phyloP scores from a whole-genome alignment of 2,797 vertebrate species.

The Silurus lanzhouensis region DNA sequence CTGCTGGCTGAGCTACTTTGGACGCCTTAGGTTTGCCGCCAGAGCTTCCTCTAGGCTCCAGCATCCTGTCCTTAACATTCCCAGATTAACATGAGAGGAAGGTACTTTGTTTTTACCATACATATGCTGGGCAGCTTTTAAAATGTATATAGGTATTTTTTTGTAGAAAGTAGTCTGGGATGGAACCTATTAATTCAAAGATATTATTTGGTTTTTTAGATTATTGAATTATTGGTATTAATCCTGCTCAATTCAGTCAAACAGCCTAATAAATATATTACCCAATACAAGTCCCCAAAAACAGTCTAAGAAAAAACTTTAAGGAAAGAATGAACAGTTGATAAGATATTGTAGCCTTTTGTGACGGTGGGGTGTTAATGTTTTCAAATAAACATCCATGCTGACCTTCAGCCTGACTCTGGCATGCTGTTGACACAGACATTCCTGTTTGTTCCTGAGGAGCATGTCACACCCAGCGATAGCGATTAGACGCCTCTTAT shows the following conservation, averaged over 20 bases:
- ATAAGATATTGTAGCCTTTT: neutral
- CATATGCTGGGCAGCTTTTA: slow-evolving; percentile 31
- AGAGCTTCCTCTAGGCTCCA: slow-evolving; percentile 64
- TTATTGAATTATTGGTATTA: neutral
- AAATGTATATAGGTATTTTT: neutral
- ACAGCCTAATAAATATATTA: neutral
- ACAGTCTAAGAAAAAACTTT: neutral
- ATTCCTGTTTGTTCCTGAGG: slow-evolving; percentile 39
- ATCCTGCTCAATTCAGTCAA: neutral
- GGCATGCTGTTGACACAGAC: slow-evolving; percentile 31
- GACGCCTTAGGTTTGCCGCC: slow-evolving; percentile 40
- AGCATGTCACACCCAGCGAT: slow-evolving; percentile 25
- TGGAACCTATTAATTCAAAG: neutral
- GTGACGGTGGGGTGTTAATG: slow-evolving; percentile 14
- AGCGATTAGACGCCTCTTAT: neutral
- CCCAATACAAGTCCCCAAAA: neutral
- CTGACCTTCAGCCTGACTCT: slow-evolving; percentile 34
- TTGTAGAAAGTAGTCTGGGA: neutral
- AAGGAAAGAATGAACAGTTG: neutral
- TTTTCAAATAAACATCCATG: slow-evolving; percentile 38
- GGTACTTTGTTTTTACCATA: slow-evolving; percentile 51
- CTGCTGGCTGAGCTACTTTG: slow-evolving; percentile 35
- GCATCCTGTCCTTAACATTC: slow-evolving; percentile 72
- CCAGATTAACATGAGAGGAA: slow-evolving; percentile 56
- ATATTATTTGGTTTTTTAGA: neutral